Evolutionary conservation across 2,888 invertebrate genomes (phyloP).

Genomic region (Antheraea assamensis): DNA sequence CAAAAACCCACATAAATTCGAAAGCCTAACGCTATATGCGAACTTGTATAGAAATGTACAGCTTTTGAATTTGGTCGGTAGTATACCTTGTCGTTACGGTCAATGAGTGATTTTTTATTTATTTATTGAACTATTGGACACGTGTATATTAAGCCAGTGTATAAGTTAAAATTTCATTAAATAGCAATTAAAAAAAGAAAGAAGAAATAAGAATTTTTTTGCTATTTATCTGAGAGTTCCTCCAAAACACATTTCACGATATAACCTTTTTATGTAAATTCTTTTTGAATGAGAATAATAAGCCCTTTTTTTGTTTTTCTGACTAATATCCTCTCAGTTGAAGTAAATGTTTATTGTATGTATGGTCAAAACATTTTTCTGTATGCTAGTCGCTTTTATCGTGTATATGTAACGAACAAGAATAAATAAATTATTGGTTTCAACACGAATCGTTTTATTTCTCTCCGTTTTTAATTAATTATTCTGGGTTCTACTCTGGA

Average conservation of each 20-base stretch:
- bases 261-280: background rate
- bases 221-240: no score
- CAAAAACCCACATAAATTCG: no score
- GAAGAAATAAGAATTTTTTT: no score
- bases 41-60: background rate
- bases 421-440: constrained; percentile 17
- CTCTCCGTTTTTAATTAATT: background rate
- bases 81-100: background rate
- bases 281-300: background rate
- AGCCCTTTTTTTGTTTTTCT: background rate
- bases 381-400: constrained; percentile 8
- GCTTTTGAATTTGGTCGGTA: background rate
- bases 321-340: background rate
- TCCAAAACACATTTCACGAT: no score
- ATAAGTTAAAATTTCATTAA: background rate
- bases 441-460: constrained; percentile 8
- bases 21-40: background rate
- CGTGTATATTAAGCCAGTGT: background rate
- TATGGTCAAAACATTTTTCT: constrained; percentile 7
- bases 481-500: no score
- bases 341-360: constrained; percentile 4
- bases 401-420: background rate
- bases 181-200: no score
- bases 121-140: no score
- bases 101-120: background rate